Percentiles rank a stretch among this genome's conserved stretches.
These are phyloP conservation scores for Urocynchramus pylzowi DNA, from an alignment of 2,113 vertebrate species.

Conservation along the genomic window DNA sequence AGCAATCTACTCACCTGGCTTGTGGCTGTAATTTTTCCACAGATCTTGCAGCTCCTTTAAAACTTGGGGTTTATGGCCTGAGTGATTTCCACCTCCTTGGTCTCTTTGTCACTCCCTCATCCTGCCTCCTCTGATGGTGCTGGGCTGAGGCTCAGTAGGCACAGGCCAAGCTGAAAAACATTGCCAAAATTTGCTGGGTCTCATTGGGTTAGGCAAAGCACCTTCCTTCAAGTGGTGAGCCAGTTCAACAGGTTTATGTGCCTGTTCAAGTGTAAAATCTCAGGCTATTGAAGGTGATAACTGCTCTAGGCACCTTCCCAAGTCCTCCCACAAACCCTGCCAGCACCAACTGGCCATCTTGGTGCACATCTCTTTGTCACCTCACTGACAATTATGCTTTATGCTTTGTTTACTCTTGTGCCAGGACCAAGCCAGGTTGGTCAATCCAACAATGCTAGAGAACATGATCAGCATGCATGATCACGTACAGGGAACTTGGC, in stretches of 20 bases:
- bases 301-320: background rate
- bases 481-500: background rate
- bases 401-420: background rate
- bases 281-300: background rate
- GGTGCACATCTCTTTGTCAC: background rate
- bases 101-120: background rate
- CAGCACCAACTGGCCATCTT: rapidly evolving
- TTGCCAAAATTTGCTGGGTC: rapidly evolving
- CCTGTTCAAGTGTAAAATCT: background rate
- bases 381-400: background rate
- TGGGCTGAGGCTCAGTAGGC: background rate
- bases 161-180: background rate
- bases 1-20: background rate
- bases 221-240: background rate
- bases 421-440: background rate
- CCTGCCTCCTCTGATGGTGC: background rate
- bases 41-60: background rate
- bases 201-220: background rate
- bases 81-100: background rate
- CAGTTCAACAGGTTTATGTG: background rate
- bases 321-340: background rate
- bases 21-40: background rate
- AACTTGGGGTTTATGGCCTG: background rate
- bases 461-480: background rate
- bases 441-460: rapidly evolving